phyloP scores from a whole-genome alignment of 2,888 invertebrate genomes.

The Pristionchus mayeri region DNA sequence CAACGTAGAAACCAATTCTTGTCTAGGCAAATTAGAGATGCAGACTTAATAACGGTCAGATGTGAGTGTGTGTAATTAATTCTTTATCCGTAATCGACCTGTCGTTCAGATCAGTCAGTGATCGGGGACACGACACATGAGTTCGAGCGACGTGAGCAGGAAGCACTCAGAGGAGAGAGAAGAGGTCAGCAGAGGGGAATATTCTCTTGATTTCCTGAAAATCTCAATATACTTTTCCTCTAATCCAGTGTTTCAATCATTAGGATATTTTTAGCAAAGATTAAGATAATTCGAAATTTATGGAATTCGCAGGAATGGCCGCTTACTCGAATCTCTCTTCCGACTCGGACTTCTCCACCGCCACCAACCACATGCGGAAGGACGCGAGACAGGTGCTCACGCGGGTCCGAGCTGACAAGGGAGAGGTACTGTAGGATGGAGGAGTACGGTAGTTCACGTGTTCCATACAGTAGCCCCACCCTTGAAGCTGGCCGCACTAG shows the following conservation, averaged over 20 bases:
- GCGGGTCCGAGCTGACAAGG: background rate
- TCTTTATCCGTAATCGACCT: no score
- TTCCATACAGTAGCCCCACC: no score
- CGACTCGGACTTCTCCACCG: background rate
- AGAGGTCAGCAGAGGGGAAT: background rate
- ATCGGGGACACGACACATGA: background rate
- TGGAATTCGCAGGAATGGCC: no score
- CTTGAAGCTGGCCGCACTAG: no score
- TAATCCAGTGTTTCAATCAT: no score
- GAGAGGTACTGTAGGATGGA: background rate
- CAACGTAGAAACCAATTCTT: background rate
- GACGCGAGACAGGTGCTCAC: background rate
- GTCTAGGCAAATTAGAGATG: background rate
- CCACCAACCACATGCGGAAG: background rate
- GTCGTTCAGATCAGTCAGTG: background rate
- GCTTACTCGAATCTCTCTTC: background rate
- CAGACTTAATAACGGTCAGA: no score
- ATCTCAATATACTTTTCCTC: no score
- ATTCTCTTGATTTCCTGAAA: no score
- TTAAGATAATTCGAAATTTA: no score
- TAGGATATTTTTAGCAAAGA: no score
- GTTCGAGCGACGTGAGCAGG: background rate
- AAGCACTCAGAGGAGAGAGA: background rate
- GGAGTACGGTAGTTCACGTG: background rate
- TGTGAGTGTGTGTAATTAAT: no score